These are phyloP conservation scores for Elysia chlorotica DNA, from an alignment of 1,140 invertebrate species.

Conservation along the genomic window DNA sequence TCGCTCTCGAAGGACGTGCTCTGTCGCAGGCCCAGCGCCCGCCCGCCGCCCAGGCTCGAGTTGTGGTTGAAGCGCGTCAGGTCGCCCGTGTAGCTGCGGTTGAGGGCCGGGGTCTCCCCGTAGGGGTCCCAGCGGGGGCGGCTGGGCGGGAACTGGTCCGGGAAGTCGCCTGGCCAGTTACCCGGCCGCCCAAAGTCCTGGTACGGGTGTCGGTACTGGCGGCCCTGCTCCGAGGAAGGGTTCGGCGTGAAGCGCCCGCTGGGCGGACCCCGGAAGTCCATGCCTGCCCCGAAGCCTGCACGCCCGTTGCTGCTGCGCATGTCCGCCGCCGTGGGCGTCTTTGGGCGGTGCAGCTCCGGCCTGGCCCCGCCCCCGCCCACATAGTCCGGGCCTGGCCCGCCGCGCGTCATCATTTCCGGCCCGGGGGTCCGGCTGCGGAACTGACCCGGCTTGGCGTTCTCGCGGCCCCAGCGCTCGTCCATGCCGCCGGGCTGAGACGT, in stretches of 20 bases:
- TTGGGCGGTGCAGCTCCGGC: conserved; percentile 40
- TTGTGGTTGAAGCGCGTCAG: conserved; percentile 4
- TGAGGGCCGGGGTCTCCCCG: conserved; percentile 24
- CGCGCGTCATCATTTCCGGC: conserved; percentile 54
- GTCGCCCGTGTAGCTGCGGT: conserved; percentile 29
- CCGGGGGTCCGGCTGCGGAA: conserved; percentile 59
- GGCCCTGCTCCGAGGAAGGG: conserved; percentile 31
- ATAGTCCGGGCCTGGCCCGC: conserved; percentile 33
- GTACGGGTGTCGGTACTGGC: conserved; percentile 23
- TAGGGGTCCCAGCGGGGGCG: conserved; percentile 20
- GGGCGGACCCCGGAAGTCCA: conserved; percentile 25
- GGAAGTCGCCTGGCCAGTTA: conserved; percentile 32
- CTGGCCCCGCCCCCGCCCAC: not conserved
- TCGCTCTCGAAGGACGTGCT: conserved; percentile 74
- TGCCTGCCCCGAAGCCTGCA: conserved; percentile 1
- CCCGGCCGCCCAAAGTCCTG: conserved; percentile 16
- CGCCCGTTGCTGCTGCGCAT: conserved; percentile 44
- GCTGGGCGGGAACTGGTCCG: conserved; percentile 24
- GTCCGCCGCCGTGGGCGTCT: conserved; percentile 58
- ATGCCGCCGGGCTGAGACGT: not conserved
- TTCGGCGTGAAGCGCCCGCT: conserved; percentile 35
- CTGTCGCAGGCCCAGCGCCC: conserved; percentile 63
- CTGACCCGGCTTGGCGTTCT: conserved; percentile 48
- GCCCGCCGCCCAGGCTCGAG: conserved; percentile 14
- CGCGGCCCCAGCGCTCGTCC: conserved; percentile 33